Percentiles rank a stretch among this genome's conserved stretches.
Evolutionary conservation across 2,113 vertebrate species (phyloP).

Genomic region (Lycaon pictus): DNA sequence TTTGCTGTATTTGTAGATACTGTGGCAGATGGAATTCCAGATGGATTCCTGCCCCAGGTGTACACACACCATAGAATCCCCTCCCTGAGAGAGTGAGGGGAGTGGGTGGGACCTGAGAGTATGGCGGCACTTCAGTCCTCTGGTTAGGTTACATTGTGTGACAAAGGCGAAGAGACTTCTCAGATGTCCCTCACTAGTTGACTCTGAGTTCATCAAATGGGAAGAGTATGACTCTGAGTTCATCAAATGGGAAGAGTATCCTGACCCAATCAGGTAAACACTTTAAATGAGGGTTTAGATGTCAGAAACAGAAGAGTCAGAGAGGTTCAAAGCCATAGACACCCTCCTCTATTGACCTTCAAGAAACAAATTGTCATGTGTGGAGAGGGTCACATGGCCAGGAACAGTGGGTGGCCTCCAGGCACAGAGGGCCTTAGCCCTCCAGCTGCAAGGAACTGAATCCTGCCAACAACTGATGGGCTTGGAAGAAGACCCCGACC

Average conservation of each 20-base stretch:
- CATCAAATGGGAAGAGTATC: neutral
- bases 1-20: neutral
- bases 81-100: neutral
- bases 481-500: neutral
- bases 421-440: neutral
- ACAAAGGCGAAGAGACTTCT: neutral
- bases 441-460: neutral
- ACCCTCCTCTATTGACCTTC: neutral
- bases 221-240: neutral
- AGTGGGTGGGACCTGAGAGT: neutral
- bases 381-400: too few species aligned
- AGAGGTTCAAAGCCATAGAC: neutral
- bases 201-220: neutral
- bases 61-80: fast-evolving
- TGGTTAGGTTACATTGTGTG: neutral
- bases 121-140: neutral
- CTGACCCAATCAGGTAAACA: neutral
- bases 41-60: neutral
- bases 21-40: neutral
- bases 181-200: neutral
- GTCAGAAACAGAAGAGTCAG: neutral
- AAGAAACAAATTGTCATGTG: neutral
- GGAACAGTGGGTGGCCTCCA: neutral
- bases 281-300: neutral
- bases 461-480: neutral